Evolutionary conservation across 1,140 invertebrate species (phyloP), one percentile per base, ranked within the genome.

Genomic region (Macrocentrus cingulum): DNA sequence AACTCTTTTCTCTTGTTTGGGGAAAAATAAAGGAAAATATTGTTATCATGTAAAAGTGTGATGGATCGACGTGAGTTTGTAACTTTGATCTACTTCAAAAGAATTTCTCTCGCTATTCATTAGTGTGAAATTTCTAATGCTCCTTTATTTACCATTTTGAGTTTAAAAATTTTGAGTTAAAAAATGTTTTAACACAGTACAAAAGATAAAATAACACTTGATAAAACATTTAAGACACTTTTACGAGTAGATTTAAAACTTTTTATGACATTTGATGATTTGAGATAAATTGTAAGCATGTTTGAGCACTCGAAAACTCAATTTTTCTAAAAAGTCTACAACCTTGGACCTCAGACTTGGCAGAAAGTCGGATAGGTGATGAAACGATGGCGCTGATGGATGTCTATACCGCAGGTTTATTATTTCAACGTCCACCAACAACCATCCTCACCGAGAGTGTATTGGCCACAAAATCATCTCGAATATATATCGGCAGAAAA

Each of bases 341-440:
- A 34, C 22, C 46, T 49, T 49, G 15, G 58, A 61, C 46, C 37
- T 23, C 19, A 50, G 62, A 60, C 59, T 60, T 42, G 25, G 16
- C 18, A 18, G 46, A 51, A 65, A 61, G 57, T 52, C 56, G 58
- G 62, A 42, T 53, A 39, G 36, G 54, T 63, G 68, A 70, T 70
- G 66, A 65, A 69, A 61, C 63, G 64, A 49, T 65, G 66, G 64
- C 66, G 66, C 59, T 70, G 68, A 70, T 70, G 62, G 65, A 69
- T 70, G 65, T 57, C 67, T 59, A 60, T 41, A 29, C 25, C 39
- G 3, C 67, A 69, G 59, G 66, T 69, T 67, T 55, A 44, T 41
- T n/a, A n/a, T n/a, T n/a, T n/a, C n/a, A n/a, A n/a, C n/a, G n/a
- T n/a, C n/a, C n/a, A 29, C 25, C 25, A 29, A 29, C 4, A 29